Percentiles rank a stretch among this genome's conserved stretches.
Conservation (phyloP, 2,888 invertebrate genomes). For the Dendrolimus houi region DNA sequence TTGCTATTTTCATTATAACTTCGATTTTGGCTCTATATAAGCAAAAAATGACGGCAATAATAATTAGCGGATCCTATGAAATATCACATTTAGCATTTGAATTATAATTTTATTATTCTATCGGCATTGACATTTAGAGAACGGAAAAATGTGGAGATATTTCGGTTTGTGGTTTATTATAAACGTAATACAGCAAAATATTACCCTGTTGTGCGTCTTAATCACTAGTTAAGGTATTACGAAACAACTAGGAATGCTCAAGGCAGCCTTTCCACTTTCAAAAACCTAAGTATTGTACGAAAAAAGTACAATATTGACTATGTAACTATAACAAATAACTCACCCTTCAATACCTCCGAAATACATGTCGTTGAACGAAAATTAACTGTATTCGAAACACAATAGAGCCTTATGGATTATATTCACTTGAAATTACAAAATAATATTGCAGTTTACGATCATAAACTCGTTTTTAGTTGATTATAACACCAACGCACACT, state of each 20-base stretch:
- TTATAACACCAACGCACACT: conserved; percentile 14
- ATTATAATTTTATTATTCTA: conserved; percentile 7
- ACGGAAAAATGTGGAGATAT: neutral
- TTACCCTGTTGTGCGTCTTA: neutral
- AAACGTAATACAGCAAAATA: neutral
- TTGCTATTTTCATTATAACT: no score
- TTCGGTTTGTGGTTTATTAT: neutral
- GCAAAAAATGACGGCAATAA: no score
- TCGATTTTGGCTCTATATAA: no score
- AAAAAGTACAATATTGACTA: conserved; percentile 9
- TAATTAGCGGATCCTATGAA: neutral
- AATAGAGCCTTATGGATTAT: conserved; percentile 14
- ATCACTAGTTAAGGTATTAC: conserved; percentile 18
- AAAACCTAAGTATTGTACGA: conserved; percentile 15
- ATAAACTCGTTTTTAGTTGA: conserved; percentile 7
- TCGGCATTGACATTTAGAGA: conserved; percentile 31
- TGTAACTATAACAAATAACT: conserved; percentile 19
- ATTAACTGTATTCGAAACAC: conserved; percentile 13
- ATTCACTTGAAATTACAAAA: conserved; percentile 11
- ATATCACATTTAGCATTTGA: conserved; percentile 9
- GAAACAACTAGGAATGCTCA: conserved; percentile 46
- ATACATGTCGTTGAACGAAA: conserved; percentile 27
- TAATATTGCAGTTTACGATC: conserved; percentile 10
- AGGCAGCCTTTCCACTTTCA: conserved; percentile 65
- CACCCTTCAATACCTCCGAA: conserved; percentile 68